Evolutionary conservation across 2,113 vertebrate species (phyloP).

Genomic region (Gymnocephalus cernua): DNA sequence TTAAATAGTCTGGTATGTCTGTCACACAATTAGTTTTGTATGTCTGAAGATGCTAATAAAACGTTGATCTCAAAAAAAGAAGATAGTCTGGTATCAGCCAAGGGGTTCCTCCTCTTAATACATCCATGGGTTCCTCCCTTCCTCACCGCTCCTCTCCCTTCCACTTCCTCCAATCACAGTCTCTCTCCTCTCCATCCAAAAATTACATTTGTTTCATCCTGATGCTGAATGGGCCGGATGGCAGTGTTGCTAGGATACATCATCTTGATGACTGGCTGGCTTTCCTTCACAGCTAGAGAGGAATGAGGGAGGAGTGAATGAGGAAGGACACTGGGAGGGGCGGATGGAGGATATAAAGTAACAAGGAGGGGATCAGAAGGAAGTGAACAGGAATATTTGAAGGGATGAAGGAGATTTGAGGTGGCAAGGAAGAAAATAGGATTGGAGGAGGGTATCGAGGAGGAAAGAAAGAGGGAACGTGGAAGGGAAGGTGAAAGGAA

Average conservation of each 20-base stretch:
- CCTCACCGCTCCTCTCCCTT: background rate
- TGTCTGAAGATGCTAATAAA: no score
- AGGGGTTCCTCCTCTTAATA: no score
- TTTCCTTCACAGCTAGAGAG: slow-evolving; percentile 39
- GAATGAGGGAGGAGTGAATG: slow-evolving; percentile 11
- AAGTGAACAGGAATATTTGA: background rate
- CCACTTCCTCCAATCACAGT: slow-evolving; percentile 14
- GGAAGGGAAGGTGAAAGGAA: background rate
- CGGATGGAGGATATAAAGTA: background rate
- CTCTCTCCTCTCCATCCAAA: slow-evolving; percentile 33
- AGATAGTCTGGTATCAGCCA: background rate
- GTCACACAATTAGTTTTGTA: no score
- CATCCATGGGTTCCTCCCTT: no score
- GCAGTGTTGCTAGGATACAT: slow-evolving; percentile 74
- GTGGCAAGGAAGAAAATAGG: background rate
- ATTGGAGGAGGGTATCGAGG: background rate
- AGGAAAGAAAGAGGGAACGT: background rate
- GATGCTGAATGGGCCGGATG: slow-evolving; percentile 46
- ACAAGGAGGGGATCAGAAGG: background rate
- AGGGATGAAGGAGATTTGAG: background rate
- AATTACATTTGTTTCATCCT: slow-evolving; percentile 45
- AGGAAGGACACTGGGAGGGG: slow-evolving; percentile 1
- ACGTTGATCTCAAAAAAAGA: background rate
- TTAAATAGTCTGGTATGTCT: no score
- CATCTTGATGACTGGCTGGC: slow-evolving; percentile 29